A percentile compares a stretch with the other conserved stretches of the same genome.
Evolutionary conservation across 2,888 invertebrate species (phyloP).

Genomic region (Anthrax anthrax): DNA sequence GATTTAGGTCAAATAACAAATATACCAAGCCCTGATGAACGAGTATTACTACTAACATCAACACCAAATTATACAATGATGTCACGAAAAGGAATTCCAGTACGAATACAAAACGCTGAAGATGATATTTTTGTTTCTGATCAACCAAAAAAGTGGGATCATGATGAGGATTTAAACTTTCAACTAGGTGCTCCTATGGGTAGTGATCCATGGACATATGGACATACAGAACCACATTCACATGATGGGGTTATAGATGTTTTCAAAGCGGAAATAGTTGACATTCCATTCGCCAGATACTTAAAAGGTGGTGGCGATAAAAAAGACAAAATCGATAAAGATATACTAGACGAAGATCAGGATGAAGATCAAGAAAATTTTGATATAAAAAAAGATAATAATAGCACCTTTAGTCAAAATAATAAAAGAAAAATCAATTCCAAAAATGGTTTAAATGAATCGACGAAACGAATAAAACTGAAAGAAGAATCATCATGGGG

Average conservation of each 20-base stretch:
- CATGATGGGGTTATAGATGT: slow-evolving; percentile 69
- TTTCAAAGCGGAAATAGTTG: slow-evolving; percentile 67
- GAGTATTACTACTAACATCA: slow-evolving; percentile 49
- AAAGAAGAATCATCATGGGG: slow-evolving; percentile 9
- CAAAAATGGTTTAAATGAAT: slow-evolving; percentile 9
- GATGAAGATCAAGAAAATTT: slow-evolving; percentile 11
- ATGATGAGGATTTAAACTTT: slow-evolving; percentile 42
- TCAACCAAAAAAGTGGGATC: slow-evolving; percentile 63
- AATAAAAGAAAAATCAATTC: slow-evolving; percentile 8
- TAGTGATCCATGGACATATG: slow-evolving; percentile 63
- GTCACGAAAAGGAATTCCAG: slow-evolving; percentile 70
- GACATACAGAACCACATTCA: slow-evolving; percentile 34
- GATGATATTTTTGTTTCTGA: slow-evolving; percentile 72
- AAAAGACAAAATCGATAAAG: slow-evolving; percentile 28
- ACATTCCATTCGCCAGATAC: slow-evolving; percentile 64
- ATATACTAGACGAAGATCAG: slow-evolving; percentile 16
- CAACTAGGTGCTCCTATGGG: slow-evolving; percentile 40
- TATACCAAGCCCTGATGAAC: slow-evolving; percentile 52
- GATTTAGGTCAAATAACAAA: slow-evolving; percentile 50
- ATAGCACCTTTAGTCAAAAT: slow-evolving; percentile 3
- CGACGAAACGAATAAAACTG: slow-evolving; percentile 10
- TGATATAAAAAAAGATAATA: slow-evolving; percentile 3
- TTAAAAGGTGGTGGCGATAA: slow-evolving; percentile 36
- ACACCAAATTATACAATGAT: slow-evolving; percentile 68
- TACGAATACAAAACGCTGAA: slow-evolving; percentile 56